Evolutionary conservation across 2,888 invertebrate genomes (phyloP).

Genomic region (Agrenia bidenticulata): DNA sequence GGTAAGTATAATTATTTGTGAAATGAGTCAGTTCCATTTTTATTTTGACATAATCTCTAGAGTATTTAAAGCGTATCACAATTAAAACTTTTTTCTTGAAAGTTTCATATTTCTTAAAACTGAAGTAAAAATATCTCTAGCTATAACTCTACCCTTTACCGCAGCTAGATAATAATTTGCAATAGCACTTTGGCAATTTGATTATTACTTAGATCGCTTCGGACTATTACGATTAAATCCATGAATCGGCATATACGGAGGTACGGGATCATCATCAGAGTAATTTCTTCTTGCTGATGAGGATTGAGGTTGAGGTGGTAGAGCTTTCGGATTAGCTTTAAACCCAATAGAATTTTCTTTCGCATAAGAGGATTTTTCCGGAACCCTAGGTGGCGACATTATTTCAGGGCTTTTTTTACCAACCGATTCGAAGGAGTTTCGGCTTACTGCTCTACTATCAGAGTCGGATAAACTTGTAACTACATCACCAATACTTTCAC

Average conservation of each 20-base stretch:
- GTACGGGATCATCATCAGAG: slow-evolving; percentile 37
- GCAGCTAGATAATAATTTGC: too few species aligned
- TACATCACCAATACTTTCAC: slow-evolving; percentile 12
- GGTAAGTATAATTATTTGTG: too few species aligned
- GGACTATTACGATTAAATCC: slow-evolving; percentile 27
- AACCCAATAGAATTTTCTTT: slow-evolving; percentile 44
- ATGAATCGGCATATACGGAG: slow-evolving; percentile 53
- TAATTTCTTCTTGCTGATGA: slow-evolving; percentile 17
- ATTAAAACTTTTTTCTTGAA: too few species aligned
- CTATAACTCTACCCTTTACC: too few species aligned
- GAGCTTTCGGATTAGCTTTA: slow-evolving; percentile 47
- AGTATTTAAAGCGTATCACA: too few species aligned
- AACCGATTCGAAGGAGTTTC: background rate
- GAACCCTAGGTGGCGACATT: slow-evolving; percentile 33
- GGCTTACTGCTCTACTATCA: slow-evolving; percentile 17
- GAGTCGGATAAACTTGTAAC: slow-evolving; percentile 28
- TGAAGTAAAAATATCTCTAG: too few species aligned
- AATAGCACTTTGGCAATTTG: too few species aligned
- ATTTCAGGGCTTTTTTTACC: background rate
- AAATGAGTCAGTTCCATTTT: too few species aligned
- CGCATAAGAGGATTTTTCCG: slow-evolving; percentile 29
- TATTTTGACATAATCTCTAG: too few species aligned
- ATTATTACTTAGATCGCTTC: slow-evolving; percentile 1
- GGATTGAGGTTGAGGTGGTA: slow-evolving; percentile 45
- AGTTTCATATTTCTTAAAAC: too few species aligned